Base-by-base conservation (phyloP, 2,797 vertebrate species). In the Sarcoramphus papa region DNA sequence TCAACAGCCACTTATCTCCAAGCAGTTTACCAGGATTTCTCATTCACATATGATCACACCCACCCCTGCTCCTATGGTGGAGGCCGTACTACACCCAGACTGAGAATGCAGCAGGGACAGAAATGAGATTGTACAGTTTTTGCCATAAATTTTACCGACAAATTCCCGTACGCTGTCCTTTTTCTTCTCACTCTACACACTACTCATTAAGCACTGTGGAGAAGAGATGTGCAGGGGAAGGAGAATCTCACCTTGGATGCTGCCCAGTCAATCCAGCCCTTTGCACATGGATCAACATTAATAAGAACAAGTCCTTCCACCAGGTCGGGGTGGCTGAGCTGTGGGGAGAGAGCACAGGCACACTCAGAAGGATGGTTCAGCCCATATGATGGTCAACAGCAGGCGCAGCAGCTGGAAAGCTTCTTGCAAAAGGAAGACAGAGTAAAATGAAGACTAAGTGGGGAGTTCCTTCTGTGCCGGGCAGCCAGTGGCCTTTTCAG, bases 221-320 rank as follows among this genome's bases (percentile, higher is more conserved):
- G 14, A 81, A 31, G 45, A 90, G 21, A 56, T 18, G 6, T 41
- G 45, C n/a, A 45, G 24, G 54, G 48, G 59, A 87, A 77, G 43
- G 28, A 93, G n/a, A 64, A 57, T 81, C 98, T 96, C 97, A 99
- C 99, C 98, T 99, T 99, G 40, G 99, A 98, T 53, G 99, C 98
- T 54, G 99, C 99, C 99, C 99, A 99, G 96, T 99, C 99, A 94
- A 99, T 98, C 99, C 99, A 99, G 90, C 99, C 99, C 93, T 99
- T 99, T 79, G 99, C 99, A 94, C 99, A 99, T 7, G 99, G 99
- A 97, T 99, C 99, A 35, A 99, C 48, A 33, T 99, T 99, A 96
- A 99, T 99, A 63, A 99, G 99, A 93, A 99, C 98, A 7, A 99
- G 98, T 59, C 99, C 99, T 91, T 99, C 99, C 63, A 99, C 99